Conservation (phyloP, 2,797 vertebrate genomes). For the Sebastes oblongus region DNA sequence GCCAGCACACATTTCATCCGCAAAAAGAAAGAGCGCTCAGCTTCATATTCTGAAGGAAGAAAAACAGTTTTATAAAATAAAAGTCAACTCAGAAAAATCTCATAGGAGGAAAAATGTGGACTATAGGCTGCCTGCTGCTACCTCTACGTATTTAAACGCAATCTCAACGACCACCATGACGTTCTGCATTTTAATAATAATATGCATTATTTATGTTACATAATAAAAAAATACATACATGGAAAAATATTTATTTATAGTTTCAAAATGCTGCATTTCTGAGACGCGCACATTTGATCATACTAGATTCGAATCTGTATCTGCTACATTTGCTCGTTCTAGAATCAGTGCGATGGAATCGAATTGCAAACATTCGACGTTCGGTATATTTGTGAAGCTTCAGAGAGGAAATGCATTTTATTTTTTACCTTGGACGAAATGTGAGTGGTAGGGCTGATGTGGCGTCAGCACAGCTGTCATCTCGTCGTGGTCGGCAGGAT, state of each 20-base stretch:
- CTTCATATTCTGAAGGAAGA: slow-evolving; percentile 88
- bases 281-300: neutral
- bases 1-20: slow-evolving; percentile 98
- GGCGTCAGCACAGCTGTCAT: slow-evolving; percentile 98
- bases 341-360: neutral
- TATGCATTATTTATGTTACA: neutral
- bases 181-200: neutral
- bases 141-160: neutral
- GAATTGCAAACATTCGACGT: neutral
- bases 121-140: neutral
- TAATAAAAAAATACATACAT: neutral
- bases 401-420: neutral
- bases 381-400: too few relatives aligned
- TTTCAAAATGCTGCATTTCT: neutral
- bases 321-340: neutral
- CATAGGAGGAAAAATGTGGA: accelerated
- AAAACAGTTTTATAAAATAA: neutral
- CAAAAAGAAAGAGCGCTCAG: slow-evolving; percentile 96
- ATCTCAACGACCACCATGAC: neutral
- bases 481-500: slow-evolving; percentile 97
- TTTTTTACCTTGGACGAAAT: slow-evolving; percentile 93
- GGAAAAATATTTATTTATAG: too few relatives aligned
- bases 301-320: neutral
- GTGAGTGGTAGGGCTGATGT: slow-evolving; percentile 98
- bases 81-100: neutral